Percentiles rank a stretch among this genome's conserved stretches.
phyloP scores from a whole-genome alignment of 1,140 invertebrate genomes.

The Cryptotermes secundus region DNA sequence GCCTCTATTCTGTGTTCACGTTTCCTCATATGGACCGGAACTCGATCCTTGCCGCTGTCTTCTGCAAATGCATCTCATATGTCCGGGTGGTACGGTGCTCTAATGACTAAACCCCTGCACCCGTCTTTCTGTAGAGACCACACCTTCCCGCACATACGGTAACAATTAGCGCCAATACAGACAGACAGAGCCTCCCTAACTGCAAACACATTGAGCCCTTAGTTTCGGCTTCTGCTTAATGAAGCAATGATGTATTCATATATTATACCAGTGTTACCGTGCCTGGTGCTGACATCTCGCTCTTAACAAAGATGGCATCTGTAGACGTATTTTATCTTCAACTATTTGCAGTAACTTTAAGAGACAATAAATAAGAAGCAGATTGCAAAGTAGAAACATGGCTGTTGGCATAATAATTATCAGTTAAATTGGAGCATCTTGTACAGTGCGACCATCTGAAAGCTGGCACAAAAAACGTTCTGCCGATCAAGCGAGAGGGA shows the following conservation, averaged over 20 bases:
- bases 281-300: background rate
- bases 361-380: no score
- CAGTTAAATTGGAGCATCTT: no score
- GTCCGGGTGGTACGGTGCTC: background rate
- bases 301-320: background rate
- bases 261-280: background rate
- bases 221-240: background rate
- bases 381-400: no score
- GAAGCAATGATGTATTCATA: background rate
- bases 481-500: no score
- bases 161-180: background rate
- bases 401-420: no score
- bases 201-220: background rate
- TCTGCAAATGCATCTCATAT: background rate
- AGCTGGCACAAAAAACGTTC: no score
- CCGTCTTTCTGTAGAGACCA: background rate
- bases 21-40: background rate
- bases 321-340: no score
- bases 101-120: background rate
- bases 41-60: background rate
- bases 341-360: no score
- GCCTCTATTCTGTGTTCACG: background rate
- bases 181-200: background rate
- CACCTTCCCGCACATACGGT: background rate
- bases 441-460: no score